Evolutionary conservation across 2,888 invertebrate species (phyloP), one percentile per base, ranked within the genome.

Genomic region (Acanthoscelides obtectus): DNA sequence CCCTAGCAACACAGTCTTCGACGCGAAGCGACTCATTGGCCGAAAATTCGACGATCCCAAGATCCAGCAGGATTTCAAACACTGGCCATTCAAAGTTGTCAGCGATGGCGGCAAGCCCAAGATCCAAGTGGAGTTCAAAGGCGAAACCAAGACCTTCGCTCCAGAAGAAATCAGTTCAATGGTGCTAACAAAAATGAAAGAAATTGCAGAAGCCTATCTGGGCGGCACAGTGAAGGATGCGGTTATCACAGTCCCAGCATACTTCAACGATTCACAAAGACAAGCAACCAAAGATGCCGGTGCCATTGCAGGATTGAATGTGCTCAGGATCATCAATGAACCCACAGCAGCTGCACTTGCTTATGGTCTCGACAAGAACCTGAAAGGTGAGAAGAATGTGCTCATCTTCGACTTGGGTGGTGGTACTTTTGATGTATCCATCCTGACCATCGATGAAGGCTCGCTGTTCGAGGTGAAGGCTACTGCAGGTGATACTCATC

Each of bases 271-370:
- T 83, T 91, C 92, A 0, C 92, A 92, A 80, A 87, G 92, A 0
- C 92, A 92, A 83, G 92, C 92, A 72, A 94, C 94, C 6, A 94
- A 94, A 83, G 94, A 95, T 84, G 94, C 95, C n/a, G 94, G 94
- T 2, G 81, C 77, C 74, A 87, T 78, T 20, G 79, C 79, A 20
- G 79, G 92, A 6, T 84, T 95, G 68, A 94, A 94, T 82, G 93
- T 95, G 3, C 85, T 95, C 22, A 88, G 94, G 72, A 94, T 95
- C 79, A 93, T 94, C 80, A 94, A 94, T 83, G 94, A 95, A 82
- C 94, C 94, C 2, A 75, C 78, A 66, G 71, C 75, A 75, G 79
- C 76, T 75, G 80, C 74, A n/a, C 69, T 79, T 17, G 79, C 79
- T 19, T 79, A 79, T 68, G 79, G 79, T n/a, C 73, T 79, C 25